Base-by-base conservation (phyloP, 2,113 vertebrate species). In the Vulpes lagopus region DNA sequence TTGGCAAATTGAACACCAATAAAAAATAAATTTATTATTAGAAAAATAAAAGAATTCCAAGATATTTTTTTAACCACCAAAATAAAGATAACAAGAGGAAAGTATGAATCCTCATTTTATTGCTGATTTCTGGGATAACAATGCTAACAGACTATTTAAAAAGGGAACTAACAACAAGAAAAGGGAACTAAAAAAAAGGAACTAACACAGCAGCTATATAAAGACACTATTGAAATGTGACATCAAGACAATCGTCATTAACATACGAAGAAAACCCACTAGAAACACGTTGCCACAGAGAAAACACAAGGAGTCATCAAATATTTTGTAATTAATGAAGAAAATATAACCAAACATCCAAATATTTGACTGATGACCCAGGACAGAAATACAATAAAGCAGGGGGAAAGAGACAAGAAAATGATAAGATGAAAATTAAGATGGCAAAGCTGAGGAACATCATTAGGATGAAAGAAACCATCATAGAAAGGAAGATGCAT, bases 401-500 rank as follows among this genome's bases (percentile, higher is more conserved):
- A 51, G 43, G 49, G 73, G 35, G 59, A 49, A 78, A 22, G 59
- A 27, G 20, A 65, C 11, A 49, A 38, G 30, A 81, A 11, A 25
- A 85, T 2, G 49, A 38, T 73, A 59, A 62, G 65, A 38, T 23
- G 59, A 67, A 89, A 89, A 35, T 76, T 59, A 67, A 59, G 59
- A 67, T 51, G 71, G 49, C 27, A 76, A 71, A 84, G 57, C 15
- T 23, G 62, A 95, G 20, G 69, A 55, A 84, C 59, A 85, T 59
- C 27, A 59, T 32, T 59, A 79, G 16, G 11, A 49, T 69, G 78
- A n/a, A 35, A 69, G 11, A 88, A 55, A 64, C 2, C 10, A 57
- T 71, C 84, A 97, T 55, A 73, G 86, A 89, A 64, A 95, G 62
- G 7, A 64, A 85, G 35, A 90, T 86, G 7, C 4, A 64, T n/a